Percentiles rank a stretch among this genome's conserved stretches.
These are phyloP conservation scores for Lacanobia wlatinum DNA, from an alignment of 2,888 invertebrate species.

Conservation along the genomic window DNA sequence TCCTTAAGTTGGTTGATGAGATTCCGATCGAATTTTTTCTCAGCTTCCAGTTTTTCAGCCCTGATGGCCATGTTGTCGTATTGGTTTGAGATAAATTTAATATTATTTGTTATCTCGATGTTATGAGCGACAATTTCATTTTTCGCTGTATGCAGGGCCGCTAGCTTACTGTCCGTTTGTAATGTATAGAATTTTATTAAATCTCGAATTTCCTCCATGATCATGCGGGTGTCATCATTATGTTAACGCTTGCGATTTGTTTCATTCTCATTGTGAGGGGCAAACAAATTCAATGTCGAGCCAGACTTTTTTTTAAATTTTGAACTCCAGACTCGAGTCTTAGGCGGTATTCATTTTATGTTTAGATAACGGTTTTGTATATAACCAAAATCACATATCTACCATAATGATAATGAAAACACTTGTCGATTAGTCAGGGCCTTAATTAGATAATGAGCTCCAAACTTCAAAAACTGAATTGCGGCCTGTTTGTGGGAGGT, in stretches of 20 bases:
- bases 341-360: background rate
- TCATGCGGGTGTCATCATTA: background rate
- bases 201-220: background rate
- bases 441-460: too few species aligned
- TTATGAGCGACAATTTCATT: conserved; percentile 1
- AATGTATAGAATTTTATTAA: background rate
- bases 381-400: background rate
- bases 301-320: background rate
- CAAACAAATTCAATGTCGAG: background rate
- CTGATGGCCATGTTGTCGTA: background rate
- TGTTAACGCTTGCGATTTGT: background rate
- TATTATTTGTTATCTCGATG: background rate
- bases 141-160: background rate
- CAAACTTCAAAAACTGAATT: too few species aligned
- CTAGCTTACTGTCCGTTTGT: background rate
- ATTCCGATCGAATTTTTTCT: background rate
- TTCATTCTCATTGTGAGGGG: background rate
- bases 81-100: background rate
- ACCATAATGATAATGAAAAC: too few species aligned
- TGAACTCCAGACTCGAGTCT: background rate
- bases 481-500: too few species aligned
- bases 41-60: background rate
- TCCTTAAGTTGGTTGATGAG: background rate
- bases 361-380: background rate
- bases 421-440: too few species aligned